Percentiles rank a stretch among this genome's conserved stretches.
These are phyloP conservation scores for Setipinna tenuifilis DNA, from an alignment of 2,797 vertebrate genomes.

Conservation along the genomic window DNA sequence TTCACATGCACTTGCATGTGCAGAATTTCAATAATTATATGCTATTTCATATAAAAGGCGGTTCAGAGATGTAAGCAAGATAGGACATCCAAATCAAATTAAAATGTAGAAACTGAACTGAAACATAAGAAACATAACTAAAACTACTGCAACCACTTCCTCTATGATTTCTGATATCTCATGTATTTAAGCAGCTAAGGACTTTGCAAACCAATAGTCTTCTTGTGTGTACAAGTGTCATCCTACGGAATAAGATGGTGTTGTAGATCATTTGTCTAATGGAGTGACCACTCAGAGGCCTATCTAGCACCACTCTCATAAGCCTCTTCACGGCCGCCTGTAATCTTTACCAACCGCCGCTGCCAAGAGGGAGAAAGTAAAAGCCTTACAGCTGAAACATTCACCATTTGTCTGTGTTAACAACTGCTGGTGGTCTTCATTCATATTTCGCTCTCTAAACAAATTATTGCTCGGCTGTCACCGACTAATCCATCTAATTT, in stretches of 20 bases:
- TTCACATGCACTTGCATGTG: too few relatives aligned
- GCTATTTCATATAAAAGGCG: neutral
- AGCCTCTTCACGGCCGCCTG: neutral
- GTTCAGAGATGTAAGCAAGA: neutral
- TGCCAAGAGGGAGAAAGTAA: neutral
- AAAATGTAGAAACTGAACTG: neutral
- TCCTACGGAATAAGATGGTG: neutral
- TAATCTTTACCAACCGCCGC: neutral
- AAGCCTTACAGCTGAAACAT: neutral
- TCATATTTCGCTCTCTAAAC: conserved; percentile 15
- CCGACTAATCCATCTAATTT: conserved; percentile 21
- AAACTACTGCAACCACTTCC: neutral
- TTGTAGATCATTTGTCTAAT: neutral
- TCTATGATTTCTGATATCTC: neutral
- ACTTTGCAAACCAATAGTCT: neutral
- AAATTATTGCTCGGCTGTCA: conserved; percentile 20
- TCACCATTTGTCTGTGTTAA: neutral
- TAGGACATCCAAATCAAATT: neutral
- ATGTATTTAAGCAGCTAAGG: neutral
- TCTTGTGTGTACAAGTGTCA: neutral
- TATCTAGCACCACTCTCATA: neutral
- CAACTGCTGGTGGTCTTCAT: conserved; percentile 20
- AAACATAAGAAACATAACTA: neutral
- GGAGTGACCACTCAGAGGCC: neutral
- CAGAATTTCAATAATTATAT: neutral